Conservation (phyloP, 2,797 vertebrate species). For the Cryptoprocta ferox region DNA sequence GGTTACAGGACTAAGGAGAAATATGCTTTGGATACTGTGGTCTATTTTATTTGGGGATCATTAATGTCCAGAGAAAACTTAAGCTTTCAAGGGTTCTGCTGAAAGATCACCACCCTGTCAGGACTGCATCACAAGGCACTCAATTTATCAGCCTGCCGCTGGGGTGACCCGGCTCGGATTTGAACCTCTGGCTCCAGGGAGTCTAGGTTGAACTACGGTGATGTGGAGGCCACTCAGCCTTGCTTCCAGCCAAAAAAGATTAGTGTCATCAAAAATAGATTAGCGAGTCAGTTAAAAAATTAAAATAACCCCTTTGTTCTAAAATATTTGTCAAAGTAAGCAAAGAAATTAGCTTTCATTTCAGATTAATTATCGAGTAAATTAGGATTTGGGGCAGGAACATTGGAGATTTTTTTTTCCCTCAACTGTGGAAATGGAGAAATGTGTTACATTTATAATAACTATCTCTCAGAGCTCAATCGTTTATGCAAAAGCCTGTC, state of each 20-base stretch:
- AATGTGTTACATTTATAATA: conserved; percentile 62
- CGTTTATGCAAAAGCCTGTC: conserved; percentile 27
- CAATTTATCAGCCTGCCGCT: conserved; percentile 77
- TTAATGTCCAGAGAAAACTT: conserved; percentile 76
- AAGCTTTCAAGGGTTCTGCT: conserved; percentile 76
- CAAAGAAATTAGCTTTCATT: conserved; percentile 81
- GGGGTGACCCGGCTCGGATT: conserved; percentile 77
- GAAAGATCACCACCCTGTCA: conserved; percentile 77
- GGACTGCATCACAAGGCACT: conserved; percentile 73
- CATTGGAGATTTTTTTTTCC: not conserved
- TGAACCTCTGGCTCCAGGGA: conserved; percentile 84
- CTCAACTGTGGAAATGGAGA: conserved; percentile 50
- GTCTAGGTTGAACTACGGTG: conserved; percentile 77
- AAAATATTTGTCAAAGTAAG: conserved; percentile 79
- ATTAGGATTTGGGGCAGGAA: conserved; percentile 71
- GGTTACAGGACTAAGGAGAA: conserved; percentile 63
- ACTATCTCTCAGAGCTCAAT: conserved; percentile 19
- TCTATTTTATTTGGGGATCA: conserved; percentile 78
- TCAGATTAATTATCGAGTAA: conserved; percentile 81
- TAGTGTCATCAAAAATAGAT: conserved; percentile 82
- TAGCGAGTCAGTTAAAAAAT: conserved; percentile 77
- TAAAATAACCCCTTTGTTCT: conserved; percentile 79
- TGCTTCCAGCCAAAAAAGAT: conserved; percentile 80
- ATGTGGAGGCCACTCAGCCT: conserved; percentile 72
- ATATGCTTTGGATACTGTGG: conserved; percentile 57